Base-by-base conservation (phyloP, 2,888 invertebrate species). In the Rhamnusium bicolor region DNA sequence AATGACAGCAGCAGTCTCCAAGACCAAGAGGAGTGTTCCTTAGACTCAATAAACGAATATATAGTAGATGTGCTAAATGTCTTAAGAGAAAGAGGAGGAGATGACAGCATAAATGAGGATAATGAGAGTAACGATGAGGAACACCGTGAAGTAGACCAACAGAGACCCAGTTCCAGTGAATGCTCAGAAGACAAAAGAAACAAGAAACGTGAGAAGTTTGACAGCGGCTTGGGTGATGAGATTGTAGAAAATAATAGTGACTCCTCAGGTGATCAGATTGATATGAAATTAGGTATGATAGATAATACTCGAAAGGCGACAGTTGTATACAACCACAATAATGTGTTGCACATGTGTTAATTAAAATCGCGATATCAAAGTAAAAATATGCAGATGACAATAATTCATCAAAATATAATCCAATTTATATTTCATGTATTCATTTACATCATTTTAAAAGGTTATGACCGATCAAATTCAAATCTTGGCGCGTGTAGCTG, bases 151-250 rank as follows among this genome's bases (percentile, higher is more conserved):
- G 47, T 24, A 27, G 60, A 54, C 0, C 60, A 65, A 49, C 66
- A 68, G 6, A 67, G 72, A 8, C 72, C 76, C 2, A 71, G 74
- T 40, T 58, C 63, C 0, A 47, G 47, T 14, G 68, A 49, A 14
- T n/a, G 49, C 1, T 21, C 24, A 8, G 51, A 61, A 8, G 56
- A 32, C n/a, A 71, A 46, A 46, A 69, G 53, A 14, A 80, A 75
- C 56, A 81, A 67, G 67, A 83, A 88, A 79, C 85, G 92, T 10
- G 91, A 91, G 84, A 93, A 92, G 86, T 86, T 92, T 56, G 92
- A 93, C 83, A 92, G 92, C 75, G 92, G 92, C 0, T 89, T 92
- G 66, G 91, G 91, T 0, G 92, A 92, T 53, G 87, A 87, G 83
- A 86, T 80, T 63, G 79, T 79, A 51, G 80, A 78, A 67, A 76